Evolutionary conservation across 2,797 vertebrate genomes (phyloP).

Genomic region (Phalloptychus januarius): DNA sequence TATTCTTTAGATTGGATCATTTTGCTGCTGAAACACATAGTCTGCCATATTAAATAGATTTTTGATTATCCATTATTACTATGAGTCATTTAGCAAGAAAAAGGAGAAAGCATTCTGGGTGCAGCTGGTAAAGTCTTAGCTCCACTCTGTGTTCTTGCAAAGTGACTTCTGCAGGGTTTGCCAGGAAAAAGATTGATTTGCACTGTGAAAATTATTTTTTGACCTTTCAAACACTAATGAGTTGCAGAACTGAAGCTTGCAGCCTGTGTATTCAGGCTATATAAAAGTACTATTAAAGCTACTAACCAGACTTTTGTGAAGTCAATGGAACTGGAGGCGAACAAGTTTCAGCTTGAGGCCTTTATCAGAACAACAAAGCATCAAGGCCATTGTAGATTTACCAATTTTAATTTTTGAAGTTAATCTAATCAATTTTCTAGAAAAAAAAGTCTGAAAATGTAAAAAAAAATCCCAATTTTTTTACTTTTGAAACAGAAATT

Average conservation of each 20-base stretch:
- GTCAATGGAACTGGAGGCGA: background rate
- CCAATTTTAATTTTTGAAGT: too few relatives aligned
- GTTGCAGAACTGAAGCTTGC: background rate
- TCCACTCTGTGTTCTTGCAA: background rate
- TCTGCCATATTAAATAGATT: constrained; percentile 23
- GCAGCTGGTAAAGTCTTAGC: constrained; percentile 13
- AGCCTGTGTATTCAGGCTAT: background rate
- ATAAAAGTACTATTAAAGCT: background rate
- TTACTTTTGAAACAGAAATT: too few relatives aligned
- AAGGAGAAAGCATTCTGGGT: background rate
- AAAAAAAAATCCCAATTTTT: too few relatives aligned
- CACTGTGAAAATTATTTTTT: constrained; percentile 9
- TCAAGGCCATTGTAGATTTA: too few relatives aligned
- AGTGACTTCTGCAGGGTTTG: background rate
- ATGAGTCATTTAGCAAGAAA: constrained; percentile 5
- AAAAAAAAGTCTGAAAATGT: too few relatives aligned
- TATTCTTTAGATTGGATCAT: constrained; percentile 10
- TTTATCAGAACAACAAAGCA: background rate
- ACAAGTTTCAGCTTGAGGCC: background rate
- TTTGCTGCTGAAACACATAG: constrained; percentile 25
- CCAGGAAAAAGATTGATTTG: constrained; percentile 2
- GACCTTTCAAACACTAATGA: constrained; percentile 14
- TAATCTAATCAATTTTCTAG: too few relatives aligned
- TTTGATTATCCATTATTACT: constrained; percentile 19
- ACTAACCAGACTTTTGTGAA: background rate